Base-by-base conservation (phyloP, 1,140 invertebrate species). In the Gonatopus flavifemur region DNA sequence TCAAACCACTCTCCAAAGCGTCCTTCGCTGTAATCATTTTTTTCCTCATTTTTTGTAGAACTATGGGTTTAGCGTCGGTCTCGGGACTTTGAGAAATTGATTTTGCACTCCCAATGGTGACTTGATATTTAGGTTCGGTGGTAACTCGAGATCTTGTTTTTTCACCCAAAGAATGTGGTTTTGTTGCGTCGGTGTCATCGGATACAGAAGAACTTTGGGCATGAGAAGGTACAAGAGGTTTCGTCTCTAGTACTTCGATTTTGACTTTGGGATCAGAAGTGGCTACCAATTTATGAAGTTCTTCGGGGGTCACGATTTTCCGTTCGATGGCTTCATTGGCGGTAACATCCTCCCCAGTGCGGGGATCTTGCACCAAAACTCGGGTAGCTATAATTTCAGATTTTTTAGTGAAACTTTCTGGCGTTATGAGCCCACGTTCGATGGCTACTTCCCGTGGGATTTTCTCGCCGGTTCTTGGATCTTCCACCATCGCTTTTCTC, bases 371-470 rank as follows among this genome's bases (percentile, higher is more conserved):
- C 19, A 73, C 39, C 1, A 62, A 66, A 57, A 70, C 51, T 16
- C 60, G 50, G 16, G 60, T 64, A 1, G 57, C 55, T 15, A 52
- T 46, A 12, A 52, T 54, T 28, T 61, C 50, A 25, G 57, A 60
- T 36, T 61, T 55, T 18, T 53, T 43, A 13, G 55, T 24, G 6
- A 81, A 13, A 28, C 55, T 64, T 49, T 75, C 76, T 3, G 70
- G 66, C 2, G 74, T 69, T n/a, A 88, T 85, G 20, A 93, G 74
- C 2, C 90, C 91, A 49, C 86, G 78, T 72, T 90, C 84, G 32
- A 91, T 82, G 20, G 91, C 91, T 30, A 91, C 87, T 74, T 92
- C 85, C 59, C 89, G 82, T 1, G 88, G 84, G 28, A 92, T 74
- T 66, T 86, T 83, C 66, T 88, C 82, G 9, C 88, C 88, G 9